Evolutionary conservation across 1,140 invertebrate genomes (phyloP).

Genomic region (Agrilus planipennis): DNA sequence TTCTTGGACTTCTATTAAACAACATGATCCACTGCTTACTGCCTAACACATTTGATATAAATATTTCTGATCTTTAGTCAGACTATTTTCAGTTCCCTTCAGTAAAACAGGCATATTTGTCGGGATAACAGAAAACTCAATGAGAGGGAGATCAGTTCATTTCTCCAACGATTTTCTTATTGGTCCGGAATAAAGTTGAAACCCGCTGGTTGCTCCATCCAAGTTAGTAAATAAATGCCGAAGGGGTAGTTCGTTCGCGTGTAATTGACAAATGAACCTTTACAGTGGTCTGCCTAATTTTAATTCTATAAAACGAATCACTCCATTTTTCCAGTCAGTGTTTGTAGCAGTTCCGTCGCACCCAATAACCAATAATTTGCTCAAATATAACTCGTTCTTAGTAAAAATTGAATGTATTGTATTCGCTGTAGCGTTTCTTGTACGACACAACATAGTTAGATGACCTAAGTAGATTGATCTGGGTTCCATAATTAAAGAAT

Average conservation of each 20-base stretch:
- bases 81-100: no score
- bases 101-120: no score
- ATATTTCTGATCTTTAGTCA: not conserved
- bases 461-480: conserved; percentile 15
- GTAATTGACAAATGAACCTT: not conserved
- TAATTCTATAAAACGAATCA: not conserved
- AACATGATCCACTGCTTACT: conserved; percentile 17
- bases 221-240: conserved; percentile 22
- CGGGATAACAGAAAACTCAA: not conserved
- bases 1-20: conserved; percentile 20
- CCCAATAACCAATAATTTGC: not conserved
- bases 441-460: conserved; percentile 11
- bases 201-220: conserved; percentile 22
- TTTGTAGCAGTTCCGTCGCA: conserved; percentile 1
- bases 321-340: not conserved
- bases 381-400: conserved; percentile 7
- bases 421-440: conserved; percentile 11
- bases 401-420: conserved; percentile 12
- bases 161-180: conserved; percentile 18
- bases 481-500: conserved; percentile 14
- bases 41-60: conserved; percentile 5
- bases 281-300: not conserved
- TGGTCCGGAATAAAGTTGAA: conserved; percentile 17
- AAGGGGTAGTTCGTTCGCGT: conserved; percentile 12
- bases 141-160: conserved; percentile 13